These are phyloP conservation scores for Propithecus perrieri DNA, from an alignment of 2,797 vertebrate genomes.

Conservation along the genomic window DNA sequence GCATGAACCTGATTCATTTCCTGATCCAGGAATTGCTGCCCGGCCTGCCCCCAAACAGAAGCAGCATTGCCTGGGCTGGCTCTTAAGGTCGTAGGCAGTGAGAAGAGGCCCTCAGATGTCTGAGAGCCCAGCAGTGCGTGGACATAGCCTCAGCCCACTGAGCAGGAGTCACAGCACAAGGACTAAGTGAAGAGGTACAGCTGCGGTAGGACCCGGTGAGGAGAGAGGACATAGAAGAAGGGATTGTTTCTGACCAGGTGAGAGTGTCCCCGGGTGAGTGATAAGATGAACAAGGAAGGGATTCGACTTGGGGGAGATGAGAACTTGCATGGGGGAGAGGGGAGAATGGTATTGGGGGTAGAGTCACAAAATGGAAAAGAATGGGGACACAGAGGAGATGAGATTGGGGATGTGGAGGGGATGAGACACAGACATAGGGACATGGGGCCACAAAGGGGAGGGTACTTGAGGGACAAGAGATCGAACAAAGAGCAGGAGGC, in stretches of 20 bases:
- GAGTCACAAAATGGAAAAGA: not conserved
- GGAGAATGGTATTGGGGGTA: not conserved
- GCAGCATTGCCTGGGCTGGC: not conserved
- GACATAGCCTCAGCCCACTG: not conserved
- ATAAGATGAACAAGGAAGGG: not conserved
- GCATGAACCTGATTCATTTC: constrained; percentile 41
- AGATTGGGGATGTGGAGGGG: not conserved
- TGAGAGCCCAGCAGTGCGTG: not conserved
- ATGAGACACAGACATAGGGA: not conserved
- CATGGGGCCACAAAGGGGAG: too few species aligned
- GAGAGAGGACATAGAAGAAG: not conserved
- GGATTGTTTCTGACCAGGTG: not conserved
- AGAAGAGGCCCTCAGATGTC: not conserved
- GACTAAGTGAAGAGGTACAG: not conserved
- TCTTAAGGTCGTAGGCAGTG: not conserved
- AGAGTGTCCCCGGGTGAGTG: not conserved
- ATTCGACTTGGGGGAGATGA: not conserved
- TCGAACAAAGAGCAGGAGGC: not conserved
- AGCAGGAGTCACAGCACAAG: not conserved
- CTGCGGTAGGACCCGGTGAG: not conserved
- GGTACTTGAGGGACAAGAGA: not conserved
- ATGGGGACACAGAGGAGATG: not conserved
- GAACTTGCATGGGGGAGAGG: not conserved
- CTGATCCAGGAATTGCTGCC: not conserved
- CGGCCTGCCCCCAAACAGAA: not conserved